Evolutionary conservation across 1,140 invertebrate species (phyloP).

Genomic region (Gonatopus flavifemur): DNA sequence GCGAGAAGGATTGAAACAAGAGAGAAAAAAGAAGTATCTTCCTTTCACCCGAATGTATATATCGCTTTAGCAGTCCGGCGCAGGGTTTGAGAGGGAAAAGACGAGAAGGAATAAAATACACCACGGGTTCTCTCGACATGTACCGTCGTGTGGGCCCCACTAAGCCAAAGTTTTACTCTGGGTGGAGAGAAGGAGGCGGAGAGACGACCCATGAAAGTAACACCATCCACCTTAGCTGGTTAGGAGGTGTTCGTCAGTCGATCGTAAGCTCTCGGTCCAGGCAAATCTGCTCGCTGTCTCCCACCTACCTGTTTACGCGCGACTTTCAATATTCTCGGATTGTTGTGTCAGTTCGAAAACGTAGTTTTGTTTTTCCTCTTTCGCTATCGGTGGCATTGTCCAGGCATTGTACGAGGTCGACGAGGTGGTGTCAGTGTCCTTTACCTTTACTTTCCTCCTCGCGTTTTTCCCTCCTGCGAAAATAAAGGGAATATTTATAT

Average conservation of each 20-base stretch:
- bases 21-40: constrained; percentile 42
- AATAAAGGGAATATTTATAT: no score
- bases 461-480: no score
- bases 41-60: constrained; percentile 42
- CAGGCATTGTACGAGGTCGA: constrained; percentile 28
- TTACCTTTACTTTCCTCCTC: no score
- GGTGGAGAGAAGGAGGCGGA: constrained; percentile 36
- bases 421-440: no score
- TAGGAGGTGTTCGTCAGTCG: constrained; percentile 21
- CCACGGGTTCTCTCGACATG: no score
- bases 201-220: constrained; percentile 56
- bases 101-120: no score
- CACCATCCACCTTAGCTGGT: constrained; percentile 23
- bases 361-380: neutral
- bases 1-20: neutral
- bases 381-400: constrained; percentile 14
- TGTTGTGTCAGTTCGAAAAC: neutral
- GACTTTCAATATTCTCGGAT: neutral
- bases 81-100: no score
- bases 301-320: neutral
- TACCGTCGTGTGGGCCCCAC: no score
- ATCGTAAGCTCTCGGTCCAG: constrained; percentile 28
- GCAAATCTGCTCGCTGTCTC: constrained; percentile 20
- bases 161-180: no score
- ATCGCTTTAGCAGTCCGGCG: no score